phyloP scores from a whole-genome alignment of 2,888 invertebrate species.

The Rambutsinella grinnellia region DNA sequence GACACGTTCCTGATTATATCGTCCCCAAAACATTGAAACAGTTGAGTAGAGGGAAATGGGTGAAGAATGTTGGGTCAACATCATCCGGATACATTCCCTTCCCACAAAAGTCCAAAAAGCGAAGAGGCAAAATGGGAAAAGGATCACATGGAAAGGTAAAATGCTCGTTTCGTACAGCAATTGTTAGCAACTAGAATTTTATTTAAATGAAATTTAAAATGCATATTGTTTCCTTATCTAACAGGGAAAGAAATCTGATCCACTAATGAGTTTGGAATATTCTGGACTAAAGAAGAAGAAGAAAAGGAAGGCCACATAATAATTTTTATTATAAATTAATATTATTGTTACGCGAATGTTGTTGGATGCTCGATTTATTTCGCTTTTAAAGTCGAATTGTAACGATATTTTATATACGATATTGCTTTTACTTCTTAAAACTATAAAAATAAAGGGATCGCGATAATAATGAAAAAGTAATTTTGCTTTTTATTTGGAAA shows the following conservation, averaged over 20 bases:
- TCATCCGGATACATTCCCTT: conserved; percentile 25
- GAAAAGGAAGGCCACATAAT: conserved; percentile 32
- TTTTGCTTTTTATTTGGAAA: no score
- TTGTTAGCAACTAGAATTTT: neutral
- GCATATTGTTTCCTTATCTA: conserved; percentile 66
- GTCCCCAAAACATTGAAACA: conserved; percentile 83
- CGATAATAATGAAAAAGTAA: no score
- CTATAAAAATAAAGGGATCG: no score
- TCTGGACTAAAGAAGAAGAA: conserved; percentile 73
- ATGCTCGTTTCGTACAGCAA: neutral
- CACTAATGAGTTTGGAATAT: conserved; percentile 77
- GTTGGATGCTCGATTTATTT: no score
- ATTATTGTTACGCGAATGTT: neutral
- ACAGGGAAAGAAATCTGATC: conserved; percentile 78
- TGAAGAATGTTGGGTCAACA: conserved; percentile 30
- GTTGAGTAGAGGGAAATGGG: conserved; percentile 72
- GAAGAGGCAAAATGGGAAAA: conserved; percentile 18
- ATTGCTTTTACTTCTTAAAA: no score
- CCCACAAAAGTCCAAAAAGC: conserved; percentile 32
- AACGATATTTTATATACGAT: no score
- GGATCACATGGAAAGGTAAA: conserved; percentile 24
- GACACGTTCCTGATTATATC: conserved; percentile 94
- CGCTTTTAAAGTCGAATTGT: no score
- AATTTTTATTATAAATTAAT: neutral
- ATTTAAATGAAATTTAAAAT: neutral